phyloP scores from a whole-genome alignment of 2,797 vertebrate species.

The Acanthiza pusilla region DNA sequence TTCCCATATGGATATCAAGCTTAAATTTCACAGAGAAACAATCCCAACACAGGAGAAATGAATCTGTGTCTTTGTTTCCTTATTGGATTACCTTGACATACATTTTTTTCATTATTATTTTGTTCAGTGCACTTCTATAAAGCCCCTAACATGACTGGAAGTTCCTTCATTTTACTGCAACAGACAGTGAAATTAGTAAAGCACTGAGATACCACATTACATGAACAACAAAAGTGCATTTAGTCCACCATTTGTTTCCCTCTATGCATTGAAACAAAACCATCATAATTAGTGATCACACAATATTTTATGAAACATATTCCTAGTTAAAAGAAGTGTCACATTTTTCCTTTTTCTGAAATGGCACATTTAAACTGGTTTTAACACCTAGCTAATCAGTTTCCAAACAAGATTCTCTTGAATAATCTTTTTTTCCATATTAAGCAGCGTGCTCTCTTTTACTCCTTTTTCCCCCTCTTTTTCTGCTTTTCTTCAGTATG shows the following conservation, averaged over 20 bases:
- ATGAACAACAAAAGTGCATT: not conserved
- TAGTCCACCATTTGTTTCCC: not conserved
- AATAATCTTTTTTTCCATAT: not conserved
- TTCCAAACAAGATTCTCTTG: not conserved
- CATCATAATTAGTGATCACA: not conserved
- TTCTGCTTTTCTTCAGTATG: not conserved
- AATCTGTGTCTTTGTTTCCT: not conserved
- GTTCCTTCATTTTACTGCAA: not conserved
- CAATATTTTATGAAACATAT: not conserved
- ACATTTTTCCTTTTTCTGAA: not conserved
- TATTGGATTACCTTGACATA: not conserved
- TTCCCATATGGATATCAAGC: not conserved
- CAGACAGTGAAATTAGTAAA: not conserved
- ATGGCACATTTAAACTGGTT: not conserved
- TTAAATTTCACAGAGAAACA: not conserved
- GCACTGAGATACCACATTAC: not conserved
- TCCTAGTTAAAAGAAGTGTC: not conserved
- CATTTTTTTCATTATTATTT: not conserved
- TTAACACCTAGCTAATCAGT: not conserved
- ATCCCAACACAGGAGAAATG: not conserved
- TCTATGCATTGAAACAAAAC: not conserved
- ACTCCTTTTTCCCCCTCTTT: accelerated
- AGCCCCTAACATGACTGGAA: not conserved
- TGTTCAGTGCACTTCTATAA: not conserved
- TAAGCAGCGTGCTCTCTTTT: not conserved